phyloP scores from a whole-genome alignment of 2,113 vertebrate genomes.

The Maccullochella peelii region DNA sequence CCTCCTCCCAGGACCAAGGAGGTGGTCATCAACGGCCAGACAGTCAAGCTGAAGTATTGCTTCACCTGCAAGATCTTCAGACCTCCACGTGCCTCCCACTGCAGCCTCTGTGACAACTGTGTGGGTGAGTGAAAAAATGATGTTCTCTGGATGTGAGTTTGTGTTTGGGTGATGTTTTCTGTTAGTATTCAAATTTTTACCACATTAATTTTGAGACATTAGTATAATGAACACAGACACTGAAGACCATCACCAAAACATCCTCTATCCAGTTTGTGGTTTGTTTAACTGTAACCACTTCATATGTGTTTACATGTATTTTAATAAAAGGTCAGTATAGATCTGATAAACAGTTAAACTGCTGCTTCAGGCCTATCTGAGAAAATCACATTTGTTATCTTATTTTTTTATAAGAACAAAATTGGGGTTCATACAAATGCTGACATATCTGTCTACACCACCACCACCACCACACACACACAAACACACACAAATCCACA shows the following conservation, averaged over 20 bases:
- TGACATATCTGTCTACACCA: not conserved
- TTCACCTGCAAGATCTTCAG: slow-evolving; percentile 99
- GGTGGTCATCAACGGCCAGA: slow-evolving; percentile 96
- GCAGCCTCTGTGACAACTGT: slow-evolving; percentile 99
- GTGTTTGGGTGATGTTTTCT: not conserved
- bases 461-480: not conserved
- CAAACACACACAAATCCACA: not conserved
- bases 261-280: not conserved
- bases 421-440: not conserved
- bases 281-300: not conserved
- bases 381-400: not conserved
- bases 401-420: not conserved
- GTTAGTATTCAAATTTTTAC: not conserved
- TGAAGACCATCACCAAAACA: not conserved
- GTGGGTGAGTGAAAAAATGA: slow-evolving; percentile 88
- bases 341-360: not conserved
- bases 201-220: not conserved
- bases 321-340: not conserved
- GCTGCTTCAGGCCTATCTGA: not conserved
- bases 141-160: not conserved
- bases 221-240: not conserved
- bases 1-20: slow-evolving; percentile 97
- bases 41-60: slow-evolving; percentile 97
- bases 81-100: slow-evolving; percentile 97
- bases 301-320: not conserved